Percentiles rank a stretch among this genome's conserved stretches.
Evolutionary conservation across 2,113 vertebrate genomes (phyloP).

Genomic region (Centrocercus urophasianus): DNA sequence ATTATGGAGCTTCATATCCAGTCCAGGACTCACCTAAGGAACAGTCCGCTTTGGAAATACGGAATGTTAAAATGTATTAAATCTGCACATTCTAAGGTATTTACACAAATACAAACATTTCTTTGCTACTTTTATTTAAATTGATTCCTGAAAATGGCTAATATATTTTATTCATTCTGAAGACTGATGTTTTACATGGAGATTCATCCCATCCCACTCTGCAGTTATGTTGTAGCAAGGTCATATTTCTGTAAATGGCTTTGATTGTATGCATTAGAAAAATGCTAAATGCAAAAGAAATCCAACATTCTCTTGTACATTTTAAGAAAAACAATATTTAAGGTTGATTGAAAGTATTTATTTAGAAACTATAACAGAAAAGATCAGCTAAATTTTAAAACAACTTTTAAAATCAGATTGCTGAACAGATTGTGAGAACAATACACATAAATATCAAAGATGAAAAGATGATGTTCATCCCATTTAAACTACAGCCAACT

Average conservation of each 20-base stretch:
- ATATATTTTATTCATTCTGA: not conserved
- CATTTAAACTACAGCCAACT: not conserved
- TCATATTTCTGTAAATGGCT: not conserved
- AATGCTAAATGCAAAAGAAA: not conserved
- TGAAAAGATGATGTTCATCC: not conserved
- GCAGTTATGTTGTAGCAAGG: not conserved
- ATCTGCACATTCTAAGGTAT: not conserved
- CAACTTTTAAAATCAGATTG: not conserved
- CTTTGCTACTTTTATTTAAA: not conserved
- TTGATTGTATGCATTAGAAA: not conserved
- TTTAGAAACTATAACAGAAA: not conserved
- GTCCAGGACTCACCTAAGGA: not conserved
- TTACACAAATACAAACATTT: not conserved
- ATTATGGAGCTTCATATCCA: not conserved
- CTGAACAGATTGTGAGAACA: not conserved
- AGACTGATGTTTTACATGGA: not conserved
- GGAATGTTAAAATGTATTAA: too few species aligned
- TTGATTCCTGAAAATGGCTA: not conserved
- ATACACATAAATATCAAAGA: not conserved
- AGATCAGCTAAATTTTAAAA: not conserved
- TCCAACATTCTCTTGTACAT: not conserved
- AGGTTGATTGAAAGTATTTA: not conserved
- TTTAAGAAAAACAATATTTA: not conserved
- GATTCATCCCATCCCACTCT: not conserved
- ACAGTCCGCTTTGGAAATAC: not conserved